phyloP scores from a whole-genome alignment of 2,888 invertebrate genomes.

The Plusia festucae region DNA sequence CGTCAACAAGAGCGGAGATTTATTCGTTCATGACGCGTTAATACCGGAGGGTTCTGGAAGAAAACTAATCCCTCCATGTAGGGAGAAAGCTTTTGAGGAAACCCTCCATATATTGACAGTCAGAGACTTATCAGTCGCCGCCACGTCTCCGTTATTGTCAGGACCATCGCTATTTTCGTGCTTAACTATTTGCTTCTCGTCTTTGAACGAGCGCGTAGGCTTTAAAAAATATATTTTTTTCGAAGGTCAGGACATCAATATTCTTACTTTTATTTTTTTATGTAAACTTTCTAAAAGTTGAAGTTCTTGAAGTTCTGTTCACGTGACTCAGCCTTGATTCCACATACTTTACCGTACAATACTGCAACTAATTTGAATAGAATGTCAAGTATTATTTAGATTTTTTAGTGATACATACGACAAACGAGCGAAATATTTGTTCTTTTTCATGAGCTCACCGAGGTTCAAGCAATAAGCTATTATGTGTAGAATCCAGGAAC shows the following conservation, averaged over 20 bases:
- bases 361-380: not conserved
- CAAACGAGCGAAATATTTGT: constrained; percentile 3
- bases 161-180: not conserved
- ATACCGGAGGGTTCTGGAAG: constrained; percentile 24
- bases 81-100: constrained; percentile 22
- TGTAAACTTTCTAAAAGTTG: not conserved
- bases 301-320: too few species aligned
- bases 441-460: not conserved
- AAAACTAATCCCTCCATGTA: constrained; percentile 40
- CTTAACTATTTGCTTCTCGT: not conserved
- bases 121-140: constrained; percentile 22
- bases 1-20: constrained; percentile 24
- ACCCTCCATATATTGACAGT: constrained; percentile 34
- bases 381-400: not conserved
- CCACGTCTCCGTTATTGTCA: constrained; percentile 11
- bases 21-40: constrained; percentile 28
- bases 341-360: not conserved
- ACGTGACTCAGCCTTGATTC: constrained; percentile 1
- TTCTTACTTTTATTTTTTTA: not conserved
- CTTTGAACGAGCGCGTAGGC: not conserved
- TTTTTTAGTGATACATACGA: not conserved
- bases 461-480: not conserved
- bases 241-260: not conserved
- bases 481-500: not conserved
- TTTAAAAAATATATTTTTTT: not conserved